These are phyloP conservation scores for Periophthalmus modestus DNA, from an alignment of 2,113 vertebrate species.

Conservation along the genomic window DNA sequence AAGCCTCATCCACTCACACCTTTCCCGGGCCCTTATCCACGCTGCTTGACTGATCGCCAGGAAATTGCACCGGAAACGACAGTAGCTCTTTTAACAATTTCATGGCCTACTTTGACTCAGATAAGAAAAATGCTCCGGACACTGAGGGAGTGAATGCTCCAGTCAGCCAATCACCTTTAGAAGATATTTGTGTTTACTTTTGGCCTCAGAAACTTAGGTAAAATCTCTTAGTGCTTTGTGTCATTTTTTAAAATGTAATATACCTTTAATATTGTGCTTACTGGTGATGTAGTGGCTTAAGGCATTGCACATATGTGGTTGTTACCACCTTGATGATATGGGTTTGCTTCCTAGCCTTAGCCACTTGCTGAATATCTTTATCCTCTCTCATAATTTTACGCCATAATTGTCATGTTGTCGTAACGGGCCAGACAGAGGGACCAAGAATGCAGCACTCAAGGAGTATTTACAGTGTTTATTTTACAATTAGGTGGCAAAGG, in stretches of 20 bases:
- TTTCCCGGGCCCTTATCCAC: conserved; percentile 41
- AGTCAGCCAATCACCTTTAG: conserved; percentile 10
- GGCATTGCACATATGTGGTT: no score
- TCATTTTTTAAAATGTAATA: not conserved
- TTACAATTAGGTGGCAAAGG: no score
- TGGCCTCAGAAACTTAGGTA: not conserved
- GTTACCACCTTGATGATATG: no score
- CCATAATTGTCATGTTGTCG: no score
- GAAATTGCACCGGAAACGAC: conserved; percentile 41
- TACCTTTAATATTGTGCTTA: no score
- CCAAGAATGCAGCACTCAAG: no score
- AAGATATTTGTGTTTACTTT: conserved; percentile 6
- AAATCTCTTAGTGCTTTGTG: not conserved
- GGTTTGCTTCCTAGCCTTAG: no score
- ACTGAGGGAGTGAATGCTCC: conserved; percentile 14
- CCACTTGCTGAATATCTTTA: no score
- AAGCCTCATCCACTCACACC: conserved; percentile 45
- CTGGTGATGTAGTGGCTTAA: no score
- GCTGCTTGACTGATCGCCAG: conserved; percentile 45
- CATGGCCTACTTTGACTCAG: conserved; percentile 46
- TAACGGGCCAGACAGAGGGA: no score
- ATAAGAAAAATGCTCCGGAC: conserved; percentile 33
- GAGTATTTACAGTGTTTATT: no score
- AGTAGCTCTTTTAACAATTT: conserved; percentile 43
- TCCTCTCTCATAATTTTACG: no score